These are phyloP conservation scores for Cynaeus angustus DNA, from an alignment of 2,888 invertebrate genomes.

Conservation along the genomic window DNA sequence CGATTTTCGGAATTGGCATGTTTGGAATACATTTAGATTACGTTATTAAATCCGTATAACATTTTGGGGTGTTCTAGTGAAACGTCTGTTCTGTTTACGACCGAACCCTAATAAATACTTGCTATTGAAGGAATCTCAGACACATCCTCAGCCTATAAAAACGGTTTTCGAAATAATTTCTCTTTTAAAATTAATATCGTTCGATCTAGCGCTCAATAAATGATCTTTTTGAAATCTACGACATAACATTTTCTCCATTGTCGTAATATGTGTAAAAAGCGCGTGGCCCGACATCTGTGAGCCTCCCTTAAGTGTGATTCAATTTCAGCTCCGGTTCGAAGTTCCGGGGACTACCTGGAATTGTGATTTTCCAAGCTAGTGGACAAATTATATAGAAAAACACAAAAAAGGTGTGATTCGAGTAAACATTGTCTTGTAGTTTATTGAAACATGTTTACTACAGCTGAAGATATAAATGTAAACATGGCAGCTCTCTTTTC, in stretches of 20 bases:
- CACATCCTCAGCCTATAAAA: conserved; percentile 23
- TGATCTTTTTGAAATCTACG: conserved; percentile 20
- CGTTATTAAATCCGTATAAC: conserved; percentile 11
- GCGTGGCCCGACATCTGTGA: conserved; percentile 16
- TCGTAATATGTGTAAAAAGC: conserved; percentile 12
- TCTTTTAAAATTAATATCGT: conserved; percentile 28
- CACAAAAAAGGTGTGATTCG: conserved; percentile 29
- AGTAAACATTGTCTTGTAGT: conserved; percentile 35
- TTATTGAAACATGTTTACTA: conserved; percentile 43
- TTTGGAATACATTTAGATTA: conserved; percentile 7
- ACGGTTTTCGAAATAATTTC: conserved; percentile 13
- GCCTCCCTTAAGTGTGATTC: conserved; percentile 37
- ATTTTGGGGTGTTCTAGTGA: conserved; percentile 5
- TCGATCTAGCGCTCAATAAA: conserved; percentile 9
- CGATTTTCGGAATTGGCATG: neutral
- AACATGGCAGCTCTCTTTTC: conserved; percentile 47
- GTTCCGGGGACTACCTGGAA: conserved; percentile 29
- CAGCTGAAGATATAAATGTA: conserved; percentile 50
- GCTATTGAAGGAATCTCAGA: conserved; percentile 22
- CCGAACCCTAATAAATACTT: conserved; percentile 34
- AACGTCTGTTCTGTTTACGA: conserved; percentile 23
- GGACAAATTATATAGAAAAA: conserved; percentile 10
- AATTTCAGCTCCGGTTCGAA: conserved; percentile 26
- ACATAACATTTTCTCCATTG: conserved; percentile 13
- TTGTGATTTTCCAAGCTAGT: conserved; percentile 34